Conservation (phyloP, 1,140 invertebrate species). For the Anastrepha ludens region DNA sequence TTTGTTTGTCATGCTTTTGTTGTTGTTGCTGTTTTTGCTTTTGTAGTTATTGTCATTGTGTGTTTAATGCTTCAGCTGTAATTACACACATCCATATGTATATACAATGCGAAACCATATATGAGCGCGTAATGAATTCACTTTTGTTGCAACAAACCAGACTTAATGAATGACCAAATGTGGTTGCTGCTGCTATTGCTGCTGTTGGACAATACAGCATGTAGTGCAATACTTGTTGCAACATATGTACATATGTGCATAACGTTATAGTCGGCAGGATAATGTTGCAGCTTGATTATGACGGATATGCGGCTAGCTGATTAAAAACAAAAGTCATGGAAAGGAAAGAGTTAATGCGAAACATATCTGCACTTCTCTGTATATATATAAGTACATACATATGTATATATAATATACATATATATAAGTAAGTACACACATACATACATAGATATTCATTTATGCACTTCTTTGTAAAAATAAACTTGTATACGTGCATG, state of each 20-base stretch:
- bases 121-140: constrained; percentile 35
- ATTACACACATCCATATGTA: neutral
- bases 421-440: too few relatives aligned
- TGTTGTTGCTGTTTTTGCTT: neutral
- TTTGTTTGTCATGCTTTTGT: neutral
- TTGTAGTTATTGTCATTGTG: neutral
- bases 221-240: neutral
- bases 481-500: too few relatives aligned
- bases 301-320: constrained; percentile 36
- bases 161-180: constrained; percentile 52
- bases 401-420: neutral
- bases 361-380: neutral
- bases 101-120: constrained; percentile 8
- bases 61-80: neutral
- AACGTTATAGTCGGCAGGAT: constrained; percentile 25
- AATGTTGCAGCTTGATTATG: constrained; percentile 8
- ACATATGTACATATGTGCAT: neutral
- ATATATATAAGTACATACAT: neutral
- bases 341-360: constrained; percentile 11
- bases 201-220: neutral
- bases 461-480: too few relatives aligned
- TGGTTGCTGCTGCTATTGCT: constrained; percentile 1
- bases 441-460: too few relatives aligned
- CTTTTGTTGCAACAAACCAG: constrained; percentile 39
- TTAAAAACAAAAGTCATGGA: constrained; percentile 41